These are phyloP conservation scores for Enteromius trimaculatus DNA, from an alignment of 2,797 vertebrate species.

Conservation along the genomic window DNA sequence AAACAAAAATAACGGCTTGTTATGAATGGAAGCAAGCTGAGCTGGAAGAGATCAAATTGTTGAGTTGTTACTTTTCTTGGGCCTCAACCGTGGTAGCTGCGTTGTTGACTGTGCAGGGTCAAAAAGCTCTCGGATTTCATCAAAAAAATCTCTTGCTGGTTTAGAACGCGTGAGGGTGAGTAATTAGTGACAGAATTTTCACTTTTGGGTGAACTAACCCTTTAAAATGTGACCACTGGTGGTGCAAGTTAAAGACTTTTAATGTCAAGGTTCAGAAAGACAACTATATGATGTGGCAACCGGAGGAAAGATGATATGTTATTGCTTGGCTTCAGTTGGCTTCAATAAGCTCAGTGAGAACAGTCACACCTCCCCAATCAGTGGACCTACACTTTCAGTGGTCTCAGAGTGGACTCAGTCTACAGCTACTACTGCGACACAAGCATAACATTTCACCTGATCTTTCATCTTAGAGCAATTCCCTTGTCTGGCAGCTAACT, in stretches of 20 bases:
- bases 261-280: background rate
- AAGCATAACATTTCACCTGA: slow-evolving; percentile 33
- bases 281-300: background rate
- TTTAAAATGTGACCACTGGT: background rate
- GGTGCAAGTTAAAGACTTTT: background rate
- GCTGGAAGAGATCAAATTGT: background rate
- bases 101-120: background rate
- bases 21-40: background rate
- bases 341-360: slow-evolving; percentile 21
- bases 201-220: background rate
- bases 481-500: background rate
- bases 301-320: slow-evolving; percentile 1
- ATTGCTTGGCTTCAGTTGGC: slow-evolving; percentile 5
- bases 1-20: background rate
- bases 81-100: background rate
- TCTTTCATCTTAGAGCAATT: slow-evolving; percentile 22
- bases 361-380: slow-evolving; percentile 25
- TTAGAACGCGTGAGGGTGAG: background rate
- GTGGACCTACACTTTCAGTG: slow-evolving; percentile 12
- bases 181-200: background rate
- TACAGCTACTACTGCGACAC: slow-evolving; percentile 17
- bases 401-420: slow-evolving; percentile 9
- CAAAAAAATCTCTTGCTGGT: background rate
- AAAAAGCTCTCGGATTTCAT: background rate
- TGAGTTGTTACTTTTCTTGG: background rate